phyloP scores from a whole-genome alignment of 2,888 invertebrate species.

The Eutolmus rufibarbis region DNA sequence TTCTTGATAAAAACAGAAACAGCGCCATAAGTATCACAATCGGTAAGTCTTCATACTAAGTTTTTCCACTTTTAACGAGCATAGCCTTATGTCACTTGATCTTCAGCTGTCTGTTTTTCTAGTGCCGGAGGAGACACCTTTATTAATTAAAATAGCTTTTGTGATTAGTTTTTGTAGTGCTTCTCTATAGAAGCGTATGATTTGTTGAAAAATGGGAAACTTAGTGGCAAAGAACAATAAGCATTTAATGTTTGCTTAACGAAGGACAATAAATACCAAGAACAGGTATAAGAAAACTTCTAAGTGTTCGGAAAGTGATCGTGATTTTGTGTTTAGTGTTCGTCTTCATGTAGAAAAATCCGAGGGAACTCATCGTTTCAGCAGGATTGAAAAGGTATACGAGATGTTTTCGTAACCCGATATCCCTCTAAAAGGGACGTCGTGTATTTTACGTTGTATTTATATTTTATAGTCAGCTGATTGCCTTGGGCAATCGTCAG shows the following conservation, averaged over 20 bases:
- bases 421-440: not conserved
- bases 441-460: not conserved
- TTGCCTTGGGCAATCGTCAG: not conserved
- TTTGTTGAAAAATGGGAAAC: not conserved
- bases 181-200: not conserved
- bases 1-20: not conserved
- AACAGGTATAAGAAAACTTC: not conserved
- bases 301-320: not conserved
- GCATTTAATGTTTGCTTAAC: not conserved
- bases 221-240: not conserved
- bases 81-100: not conserved
- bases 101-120: conserved; percentile 8
- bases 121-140: conserved; percentile 18
- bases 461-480: not conserved
- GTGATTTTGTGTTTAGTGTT: not conserved
- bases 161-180: not conserved
- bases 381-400: not conserved
- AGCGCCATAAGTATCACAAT: not conserved
- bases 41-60: not conserved
- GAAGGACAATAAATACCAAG: not conserved
- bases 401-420: not conserved
- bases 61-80: not conserved
- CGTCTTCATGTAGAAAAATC: not conserved
- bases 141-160: not conserved
- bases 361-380: not conserved